Base-by-base conservation (phyloP, 2,113 vertebrate species). In the Theristicus caerulescens region DNA sequence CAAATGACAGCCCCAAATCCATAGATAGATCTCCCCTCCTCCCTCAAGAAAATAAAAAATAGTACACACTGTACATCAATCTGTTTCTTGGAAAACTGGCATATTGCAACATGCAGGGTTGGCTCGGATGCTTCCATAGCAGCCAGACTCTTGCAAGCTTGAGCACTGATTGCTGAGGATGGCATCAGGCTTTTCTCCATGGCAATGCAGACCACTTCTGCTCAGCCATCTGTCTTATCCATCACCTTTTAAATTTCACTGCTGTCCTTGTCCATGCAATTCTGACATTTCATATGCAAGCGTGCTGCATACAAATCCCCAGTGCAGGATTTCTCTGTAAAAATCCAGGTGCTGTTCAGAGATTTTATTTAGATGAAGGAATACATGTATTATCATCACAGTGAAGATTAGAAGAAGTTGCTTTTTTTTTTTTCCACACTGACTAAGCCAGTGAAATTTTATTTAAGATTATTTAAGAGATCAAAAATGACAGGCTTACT, bases 171-270 rank as follows among this genome's bases (percentile, higher is more conserved):
- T 91, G 84, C 96, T 84, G 86, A 87, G 92, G 61, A 91, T 93
- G 92, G 96, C 91, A 97, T 91, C 95, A 95, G 93, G 93, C 79
- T 96, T 97, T 94, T 97, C 90, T 91, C 94, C 95, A 88, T 91
- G 95, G 96, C 87, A 96, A 95, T 97, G 89, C 93, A 91, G 93
- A 91, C 93, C 71, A 91, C 97, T 97, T 97, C 94, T 96, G 95
- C 93, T 97, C 93, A 93, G 88, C 96, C 96, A 97, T 97, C 95
- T 97, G 95, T 95, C 94, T 92, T 79, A 94, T 58, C 72, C 81
- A 47, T 84, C 96, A 93, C 91, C 93, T 93, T 96, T 96, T 95
- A 95, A 87, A 96, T 97, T 97, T 96, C 94, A 92, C 93, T 96
- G 93, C 69, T 86, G 94, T 86, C 81, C 72, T 94, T 96, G 70